phyloP scores from a whole-genome alignment of 2,113 vertebrate genomes.

The Pangasianodon hypophthalmus region DNA sequence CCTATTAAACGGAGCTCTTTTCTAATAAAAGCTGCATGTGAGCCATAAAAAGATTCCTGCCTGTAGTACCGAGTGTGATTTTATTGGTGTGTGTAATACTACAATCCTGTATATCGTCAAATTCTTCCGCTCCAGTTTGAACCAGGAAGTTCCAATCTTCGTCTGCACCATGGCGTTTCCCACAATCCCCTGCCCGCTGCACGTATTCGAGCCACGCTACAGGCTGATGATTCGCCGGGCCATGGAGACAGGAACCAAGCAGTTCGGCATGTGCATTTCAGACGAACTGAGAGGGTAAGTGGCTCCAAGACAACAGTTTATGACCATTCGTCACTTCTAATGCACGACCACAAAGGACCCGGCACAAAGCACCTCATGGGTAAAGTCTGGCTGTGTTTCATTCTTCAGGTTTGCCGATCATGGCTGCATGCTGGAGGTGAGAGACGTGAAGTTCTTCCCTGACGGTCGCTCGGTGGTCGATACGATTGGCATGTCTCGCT shows the following conservation, averaged over 20 bases:
- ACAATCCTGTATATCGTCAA: background rate
- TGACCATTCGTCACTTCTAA: background rate
- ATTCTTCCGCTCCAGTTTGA: conserved; percentile 75
- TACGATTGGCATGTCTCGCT: conserved; percentile 83
- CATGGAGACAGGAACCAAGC: conserved; percentile 91
- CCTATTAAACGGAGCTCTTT: background rate
- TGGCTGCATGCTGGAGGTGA: conserved; percentile 90
- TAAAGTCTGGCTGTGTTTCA: background rate
- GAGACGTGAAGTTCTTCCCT: conserved; percentile 89
- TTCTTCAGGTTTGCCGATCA: conserved; percentile 83
- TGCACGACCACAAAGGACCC: background rate
- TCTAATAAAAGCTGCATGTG: background rate
- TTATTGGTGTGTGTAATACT: background rate
- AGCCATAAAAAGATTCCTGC: background rate
- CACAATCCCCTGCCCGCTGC: conserved; percentile 88
- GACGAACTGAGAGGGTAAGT: conserved; percentile 87
- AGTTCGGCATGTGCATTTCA: conserved; percentile 92
- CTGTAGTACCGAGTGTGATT: background rate
- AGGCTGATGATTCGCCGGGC: conserved; percentile 91
- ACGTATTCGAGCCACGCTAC: conserved; percentile 90
- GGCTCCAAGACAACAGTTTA: too few relatives aligned
- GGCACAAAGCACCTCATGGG: background rate
- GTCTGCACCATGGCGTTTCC: conserved; percentile 94
- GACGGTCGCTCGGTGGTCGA: conserved; percentile 89
- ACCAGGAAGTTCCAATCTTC: conserved; percentile 94